A percentile compares a stretch with the other conserved stretches of the same genome.
Conservation (phyloP, 2,113 vertebrate species). For the Hyperoodon ampullatus region DNA sequence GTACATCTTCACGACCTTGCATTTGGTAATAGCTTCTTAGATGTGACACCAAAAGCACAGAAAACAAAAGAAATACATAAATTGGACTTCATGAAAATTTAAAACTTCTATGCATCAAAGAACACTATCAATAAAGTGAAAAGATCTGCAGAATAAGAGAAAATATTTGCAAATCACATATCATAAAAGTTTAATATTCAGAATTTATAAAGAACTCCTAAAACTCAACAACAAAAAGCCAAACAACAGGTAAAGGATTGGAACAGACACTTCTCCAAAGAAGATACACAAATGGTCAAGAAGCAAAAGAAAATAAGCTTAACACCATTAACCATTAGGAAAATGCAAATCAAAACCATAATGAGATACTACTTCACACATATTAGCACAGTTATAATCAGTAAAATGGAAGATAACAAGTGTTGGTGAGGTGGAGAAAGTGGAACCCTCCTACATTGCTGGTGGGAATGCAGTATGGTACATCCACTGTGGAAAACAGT, state of each 20-base stretch:
- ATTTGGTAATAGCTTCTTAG: background rate
- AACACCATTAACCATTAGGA: background rate
- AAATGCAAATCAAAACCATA: background rate
- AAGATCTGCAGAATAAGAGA: background rate
- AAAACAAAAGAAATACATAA: background rate
- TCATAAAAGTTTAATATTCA: background rate
- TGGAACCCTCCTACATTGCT: background rate
- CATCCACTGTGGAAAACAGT: background rate
- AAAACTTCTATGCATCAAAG: background rate
- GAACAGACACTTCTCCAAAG: background rate
- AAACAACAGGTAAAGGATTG: background rate
- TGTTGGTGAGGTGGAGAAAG: background rate
- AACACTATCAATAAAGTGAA: background rate
- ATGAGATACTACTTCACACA: background rate
- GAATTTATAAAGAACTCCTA: background rate
- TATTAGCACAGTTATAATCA: background rate
- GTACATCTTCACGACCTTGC: background rate
- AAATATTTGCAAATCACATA: background rate
- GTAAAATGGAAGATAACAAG: background rate
- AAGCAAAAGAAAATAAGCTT: background rate
- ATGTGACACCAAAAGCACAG: background rate
- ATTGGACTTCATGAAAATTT: background rate
- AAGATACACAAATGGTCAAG: background rate
- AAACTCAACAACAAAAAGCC: constrained; percentile 28
- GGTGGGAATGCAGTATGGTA: background rate